Conservation (phyloP, 2,888 invertebrate species). For the Polydrusus tereticollis region DNA sequence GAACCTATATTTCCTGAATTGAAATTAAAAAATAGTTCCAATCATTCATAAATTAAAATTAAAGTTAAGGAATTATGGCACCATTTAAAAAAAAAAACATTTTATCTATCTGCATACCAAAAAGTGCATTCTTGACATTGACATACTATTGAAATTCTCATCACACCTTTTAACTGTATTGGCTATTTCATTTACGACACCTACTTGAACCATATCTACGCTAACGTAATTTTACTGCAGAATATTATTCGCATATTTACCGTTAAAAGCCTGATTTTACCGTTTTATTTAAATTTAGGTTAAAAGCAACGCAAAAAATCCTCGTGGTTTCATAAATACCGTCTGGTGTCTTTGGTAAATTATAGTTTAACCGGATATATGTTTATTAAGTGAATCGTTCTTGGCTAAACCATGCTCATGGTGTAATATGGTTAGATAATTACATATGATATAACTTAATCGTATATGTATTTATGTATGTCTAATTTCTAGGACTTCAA, state of each 20-base stretch:
- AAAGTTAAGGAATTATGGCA: too few relatives aligned
- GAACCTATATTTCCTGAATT: too few relatives aligned
- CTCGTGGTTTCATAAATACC: neutral
- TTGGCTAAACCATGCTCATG: neutral
- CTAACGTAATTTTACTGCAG: neutral
- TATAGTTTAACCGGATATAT: neutral
- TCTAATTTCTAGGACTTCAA: too few relatives aligned
- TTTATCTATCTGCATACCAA: too few relatives aligned
- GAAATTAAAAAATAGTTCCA: too few relatives aligned
- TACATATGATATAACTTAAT: neutral
- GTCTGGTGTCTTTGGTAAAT: neutral
- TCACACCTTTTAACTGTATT: neutral
- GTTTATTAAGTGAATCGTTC: neutral
- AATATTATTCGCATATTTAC: neutral
- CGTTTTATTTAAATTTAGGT: neutral
- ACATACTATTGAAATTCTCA: neutral
- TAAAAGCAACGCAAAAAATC: neutral
- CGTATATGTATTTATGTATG: too few relatives aligned
- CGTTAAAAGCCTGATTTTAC: neutral
- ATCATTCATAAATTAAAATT: too few relatives aligned
- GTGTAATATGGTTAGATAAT: neutral
- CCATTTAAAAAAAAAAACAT: too few relatives aligned
- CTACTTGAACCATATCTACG: neutral
- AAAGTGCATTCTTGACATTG: neutral
- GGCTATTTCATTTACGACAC: neutral